These are phyloP conservation scores for Vultur gryphus DNA, from an alignment of 2,797 vertebrate genomes.

Conservation along the genomic window DNA sequence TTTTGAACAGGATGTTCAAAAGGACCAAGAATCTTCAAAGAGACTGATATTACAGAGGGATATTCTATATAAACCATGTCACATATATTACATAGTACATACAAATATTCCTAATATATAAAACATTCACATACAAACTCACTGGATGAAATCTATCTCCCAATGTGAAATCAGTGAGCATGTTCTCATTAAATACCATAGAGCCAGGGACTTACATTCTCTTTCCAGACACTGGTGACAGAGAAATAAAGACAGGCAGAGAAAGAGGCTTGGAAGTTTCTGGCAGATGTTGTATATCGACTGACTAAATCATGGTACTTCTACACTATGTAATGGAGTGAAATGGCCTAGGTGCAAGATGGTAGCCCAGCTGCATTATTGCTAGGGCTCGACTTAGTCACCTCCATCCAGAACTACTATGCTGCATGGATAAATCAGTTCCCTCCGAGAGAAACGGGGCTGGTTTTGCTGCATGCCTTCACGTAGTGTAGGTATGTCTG, in stretches of 20 bases:
- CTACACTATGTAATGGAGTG: neutral
- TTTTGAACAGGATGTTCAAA: neutral
- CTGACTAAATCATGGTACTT: neutral
- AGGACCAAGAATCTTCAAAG: neutral
- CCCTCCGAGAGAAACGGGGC: neutral
- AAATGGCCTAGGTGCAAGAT: neutral
- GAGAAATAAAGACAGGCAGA: neutral
- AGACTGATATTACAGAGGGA: neutral
- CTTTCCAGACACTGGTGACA: neutral
- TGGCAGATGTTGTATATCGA: neutral
- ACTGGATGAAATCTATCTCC: neutral
- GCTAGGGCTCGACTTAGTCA: neutral
- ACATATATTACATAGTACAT: neutral
- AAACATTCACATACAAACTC: neutral
- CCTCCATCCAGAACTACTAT: neutral
- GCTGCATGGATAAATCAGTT: neutral
- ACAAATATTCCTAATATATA: neutral
- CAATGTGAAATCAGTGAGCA: neutral
- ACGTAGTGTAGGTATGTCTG: accelerated
- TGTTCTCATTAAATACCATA: neutral
- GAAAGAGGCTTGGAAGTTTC: neutral
- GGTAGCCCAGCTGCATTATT: neutral
- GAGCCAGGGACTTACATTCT: neutral
- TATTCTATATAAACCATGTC: neutral
- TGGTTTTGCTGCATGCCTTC: neutral